Evolutionary conservation across 2,888 invertebrate species (phyloP).

Genomic region (Drosophila dives): DNA sequence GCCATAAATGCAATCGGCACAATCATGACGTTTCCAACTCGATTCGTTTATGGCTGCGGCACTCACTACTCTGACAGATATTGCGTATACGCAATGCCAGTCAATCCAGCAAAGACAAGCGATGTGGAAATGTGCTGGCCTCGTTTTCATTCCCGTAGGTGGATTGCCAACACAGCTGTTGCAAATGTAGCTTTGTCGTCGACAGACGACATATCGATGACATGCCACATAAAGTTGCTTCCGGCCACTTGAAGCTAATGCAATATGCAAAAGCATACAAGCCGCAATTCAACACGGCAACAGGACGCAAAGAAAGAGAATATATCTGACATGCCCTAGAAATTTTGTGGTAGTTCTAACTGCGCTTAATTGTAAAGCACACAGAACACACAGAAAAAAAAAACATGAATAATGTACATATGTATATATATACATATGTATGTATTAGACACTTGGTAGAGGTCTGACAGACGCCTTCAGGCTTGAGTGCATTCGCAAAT

Average conservation of each 20-base stretch:
- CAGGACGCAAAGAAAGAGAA: neutral
- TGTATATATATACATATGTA: neutral
- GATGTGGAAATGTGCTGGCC: neutral
- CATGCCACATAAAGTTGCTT: conserved; percentile 39
- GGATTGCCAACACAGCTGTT: conserved; percentile 4
- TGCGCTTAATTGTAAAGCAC: neutral
- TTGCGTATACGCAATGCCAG: conserved; percentile 31
- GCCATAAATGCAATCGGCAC: conserved; percentile 23
- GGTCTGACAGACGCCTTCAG: conserved; percentile 16
- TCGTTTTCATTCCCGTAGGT: neutral
- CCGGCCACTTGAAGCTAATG: conserved; percentile 45
- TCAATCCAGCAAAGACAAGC: conserved; percentile 1
- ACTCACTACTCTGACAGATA: conserved; percentile 25
- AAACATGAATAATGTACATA: neutral
- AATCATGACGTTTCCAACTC: conserved; percentile 12
- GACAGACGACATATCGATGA: conserved; percentile 29
- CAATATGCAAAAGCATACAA: conserved; percentile 40
- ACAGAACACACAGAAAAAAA: neutral
- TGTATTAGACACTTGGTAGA: neutral
- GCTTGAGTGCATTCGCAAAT: conserved; percentile 42
- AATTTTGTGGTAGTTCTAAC: neutral
- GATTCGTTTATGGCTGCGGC: neutral
- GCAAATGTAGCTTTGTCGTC: conserved; percentile 8
- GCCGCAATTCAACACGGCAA: neutral
- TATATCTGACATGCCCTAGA: neutral